Percentiles rank a stretch among this genome's conserved stretches.
These are phyloP conservation scores for Vulpes lagopus DNA, from an alignment of 2,113 vertebrate genomes.

Conservation along the genomic window DNA sequence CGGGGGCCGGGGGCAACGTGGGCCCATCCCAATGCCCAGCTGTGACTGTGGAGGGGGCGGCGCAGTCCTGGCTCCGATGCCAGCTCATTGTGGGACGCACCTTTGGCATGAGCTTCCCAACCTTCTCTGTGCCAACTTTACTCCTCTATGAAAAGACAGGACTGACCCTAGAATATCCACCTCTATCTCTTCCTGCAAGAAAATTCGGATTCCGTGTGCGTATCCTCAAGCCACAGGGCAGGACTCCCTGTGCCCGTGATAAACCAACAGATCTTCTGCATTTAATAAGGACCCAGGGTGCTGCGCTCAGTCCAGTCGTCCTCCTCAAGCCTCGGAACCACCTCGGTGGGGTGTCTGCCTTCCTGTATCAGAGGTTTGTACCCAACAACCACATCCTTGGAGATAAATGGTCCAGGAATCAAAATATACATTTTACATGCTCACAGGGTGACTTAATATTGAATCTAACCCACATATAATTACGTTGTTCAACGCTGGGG, in stretches of 20 bases:
- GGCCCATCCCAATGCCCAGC: background rate
- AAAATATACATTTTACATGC: background rate
- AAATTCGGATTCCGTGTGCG: accelerated
- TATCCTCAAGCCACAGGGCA: accelerated
- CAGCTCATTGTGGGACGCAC: accelerated
- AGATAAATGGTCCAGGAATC: background rate
- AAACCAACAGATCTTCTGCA: accelerated
- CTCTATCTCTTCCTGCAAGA: background rate
- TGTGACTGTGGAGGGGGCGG: accelerated
- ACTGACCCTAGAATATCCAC: background rate
- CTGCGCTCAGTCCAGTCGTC: too few species aligned
- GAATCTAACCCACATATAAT: background rate
- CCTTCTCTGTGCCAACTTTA: background rate
- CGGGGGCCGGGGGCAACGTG: accelerated
- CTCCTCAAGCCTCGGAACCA: accelerated
- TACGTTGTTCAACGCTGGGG: accelerated
- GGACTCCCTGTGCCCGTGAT: too few species aligned
- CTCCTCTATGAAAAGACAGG: background rate
- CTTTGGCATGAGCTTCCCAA: accelerated
- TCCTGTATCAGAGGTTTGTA: accelerated
- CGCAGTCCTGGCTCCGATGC: background rate
- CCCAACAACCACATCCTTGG: background rate
- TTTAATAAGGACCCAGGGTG: background rate
- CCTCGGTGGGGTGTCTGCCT: background rate
- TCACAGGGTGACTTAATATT: background rate